A percentile compares a stretch with the other conserved stretches of the same genome.
Evolutionary conservation across 2,888 invertebrate genomes (phyloP).

Genomic region (Pemphredon lugubris): DNA sequence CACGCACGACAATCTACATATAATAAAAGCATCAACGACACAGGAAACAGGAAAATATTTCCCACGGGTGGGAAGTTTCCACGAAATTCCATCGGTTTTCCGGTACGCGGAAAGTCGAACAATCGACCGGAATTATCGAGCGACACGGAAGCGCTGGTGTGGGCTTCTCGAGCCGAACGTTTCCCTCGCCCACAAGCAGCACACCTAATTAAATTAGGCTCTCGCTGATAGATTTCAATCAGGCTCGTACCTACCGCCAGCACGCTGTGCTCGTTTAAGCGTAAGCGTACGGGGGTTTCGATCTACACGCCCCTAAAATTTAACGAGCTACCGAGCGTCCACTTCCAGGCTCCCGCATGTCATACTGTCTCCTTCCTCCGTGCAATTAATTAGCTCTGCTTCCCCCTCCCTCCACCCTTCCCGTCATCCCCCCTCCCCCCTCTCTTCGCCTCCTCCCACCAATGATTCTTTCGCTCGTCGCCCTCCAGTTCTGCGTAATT

Average conservation of each 20-base stretch:
- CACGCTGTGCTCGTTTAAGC: conserved; percentile 52
- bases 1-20: too few relatives aligned
- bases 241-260: conserved; percentile 51
- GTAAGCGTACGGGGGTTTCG: conserved; percentile 50
- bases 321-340: conserved; percentile 67
- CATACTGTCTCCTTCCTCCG: conserved; percentile 51
- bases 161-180: conserved; percentile 38
- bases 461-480: conserved; percentile 39
- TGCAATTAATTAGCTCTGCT: conserved; percentile 64
- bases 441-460: conserved; percentile 15
- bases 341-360: conserved; percentile 65
- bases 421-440: conserved; percentile 13
- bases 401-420: conserved; percentile 33
- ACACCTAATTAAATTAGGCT: conserved; percentile 71
- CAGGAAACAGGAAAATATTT: too few relatives aligned
- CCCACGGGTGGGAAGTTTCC: too few relatives aligned
- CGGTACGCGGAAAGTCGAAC: too few relatives aligned
- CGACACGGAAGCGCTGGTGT: conserved; percentile 36
- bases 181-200: conserved; percentile 40
- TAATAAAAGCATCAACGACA: too few relatives aligned
- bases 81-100: too few relatives aligned
- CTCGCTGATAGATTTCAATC: conserved; percentile 72
- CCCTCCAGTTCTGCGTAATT: conserved; percentile 51
- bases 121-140: conserved; percentile 31
- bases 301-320: conserved; percentile 70